Conservation (phyloP, 1,140 invertebrate species). For the Mycetomoellerius zeteki region DNA sequence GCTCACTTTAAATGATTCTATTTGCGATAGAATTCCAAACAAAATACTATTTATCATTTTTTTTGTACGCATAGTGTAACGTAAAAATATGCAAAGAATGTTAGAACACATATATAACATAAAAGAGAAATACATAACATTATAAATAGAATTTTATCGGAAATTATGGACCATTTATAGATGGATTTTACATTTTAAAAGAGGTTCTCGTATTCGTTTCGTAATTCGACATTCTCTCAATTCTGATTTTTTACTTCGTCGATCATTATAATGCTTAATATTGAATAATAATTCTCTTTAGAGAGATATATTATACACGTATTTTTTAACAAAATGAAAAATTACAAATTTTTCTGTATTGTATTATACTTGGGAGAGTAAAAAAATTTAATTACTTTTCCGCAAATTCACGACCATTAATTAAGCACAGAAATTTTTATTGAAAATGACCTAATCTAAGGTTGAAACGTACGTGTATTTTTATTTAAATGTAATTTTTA, state of each 20-base stretch:
- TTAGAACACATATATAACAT: not conserved
- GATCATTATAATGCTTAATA: not conserved
- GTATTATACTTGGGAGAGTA: not conserved
- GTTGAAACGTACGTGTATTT: too few relatives aligned
- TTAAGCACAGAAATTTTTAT: conserved; percentile 17
- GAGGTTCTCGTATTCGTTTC: not conserved
- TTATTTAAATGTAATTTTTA: too few relatives aligned
- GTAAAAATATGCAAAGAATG: not conserved
- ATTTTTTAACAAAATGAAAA: too few relatives aligned
- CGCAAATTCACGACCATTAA: conserved; percentile 13
- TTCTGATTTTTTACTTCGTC: not conserved
- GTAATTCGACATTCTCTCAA: not conserved
- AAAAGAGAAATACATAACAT: conserved; percentile 1
- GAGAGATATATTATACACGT: too few relatives aligned
- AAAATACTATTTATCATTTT: not conserved
- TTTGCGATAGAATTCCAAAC: not conserved
- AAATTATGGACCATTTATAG: not conserved
- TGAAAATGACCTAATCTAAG: too few relatives aligned
- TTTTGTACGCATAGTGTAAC: not conserved
- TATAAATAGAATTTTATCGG: not conserved
- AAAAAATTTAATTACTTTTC: conserved; percentile 25
- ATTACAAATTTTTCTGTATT: too few relatives aligned
- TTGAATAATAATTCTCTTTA: not conserved
- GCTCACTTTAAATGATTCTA: not conserved
- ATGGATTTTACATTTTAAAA: not conserved